phyloP scores from a whole-genome alignment of 2,888 invertebrate genomes.

The Patella caerulea region DNA sequence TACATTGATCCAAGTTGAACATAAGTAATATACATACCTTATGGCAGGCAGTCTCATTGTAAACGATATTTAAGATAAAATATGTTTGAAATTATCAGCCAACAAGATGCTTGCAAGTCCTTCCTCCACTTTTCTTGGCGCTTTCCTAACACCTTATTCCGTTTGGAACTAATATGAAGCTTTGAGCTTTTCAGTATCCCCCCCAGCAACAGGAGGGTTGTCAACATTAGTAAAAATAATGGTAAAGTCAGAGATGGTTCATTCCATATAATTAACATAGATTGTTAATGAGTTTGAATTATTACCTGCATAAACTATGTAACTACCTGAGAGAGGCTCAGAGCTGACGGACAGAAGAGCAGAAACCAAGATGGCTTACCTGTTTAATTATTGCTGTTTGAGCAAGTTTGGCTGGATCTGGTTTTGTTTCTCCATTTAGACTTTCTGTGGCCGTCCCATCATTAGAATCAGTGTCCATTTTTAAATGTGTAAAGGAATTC shows the following conservation, averaged over 20 bases:
- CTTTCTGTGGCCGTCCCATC: conserved; percentile 61
- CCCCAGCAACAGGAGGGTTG: conserved; percentile 4
- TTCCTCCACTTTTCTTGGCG: too few relatives aligned
- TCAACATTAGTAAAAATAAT: conserved; percentile 15
- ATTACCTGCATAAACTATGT: conserved; percentile 47
- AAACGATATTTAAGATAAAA: conserved; percentile 1
- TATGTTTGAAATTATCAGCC: conserved; percentile 1
- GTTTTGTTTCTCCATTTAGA: conserved; percentile 68
- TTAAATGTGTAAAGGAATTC: conserved; percentile 25
- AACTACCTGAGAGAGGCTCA: conserved; percentile 34
- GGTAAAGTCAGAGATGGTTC: conserved; percentile 20
- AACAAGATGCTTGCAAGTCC: too few relatives aligned
- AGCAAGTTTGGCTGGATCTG: conserved; percentile 68
- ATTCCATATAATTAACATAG: conserved; percentile 64
- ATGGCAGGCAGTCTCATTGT: neutral
- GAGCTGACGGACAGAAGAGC: conserved; percentile 1
- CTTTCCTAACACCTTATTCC: too few relatives aligned
- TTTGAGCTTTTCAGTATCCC: too few relatives aligned
- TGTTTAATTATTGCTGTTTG: conserved; percentile 71
- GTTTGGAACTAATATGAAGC: too few relatives aligned
- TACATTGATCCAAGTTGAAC: neutral
- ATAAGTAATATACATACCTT: conserved; percentile 7
- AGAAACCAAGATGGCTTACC: conserved; percentile 45
- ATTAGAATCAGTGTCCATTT: conserved; percentile 66
- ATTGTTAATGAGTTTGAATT: conserved; percentile 61